Evolutionary conservation across 2,888 invertebrate species (phyloP).

Genomic region (Taphrorychus bicolor): DNA sequence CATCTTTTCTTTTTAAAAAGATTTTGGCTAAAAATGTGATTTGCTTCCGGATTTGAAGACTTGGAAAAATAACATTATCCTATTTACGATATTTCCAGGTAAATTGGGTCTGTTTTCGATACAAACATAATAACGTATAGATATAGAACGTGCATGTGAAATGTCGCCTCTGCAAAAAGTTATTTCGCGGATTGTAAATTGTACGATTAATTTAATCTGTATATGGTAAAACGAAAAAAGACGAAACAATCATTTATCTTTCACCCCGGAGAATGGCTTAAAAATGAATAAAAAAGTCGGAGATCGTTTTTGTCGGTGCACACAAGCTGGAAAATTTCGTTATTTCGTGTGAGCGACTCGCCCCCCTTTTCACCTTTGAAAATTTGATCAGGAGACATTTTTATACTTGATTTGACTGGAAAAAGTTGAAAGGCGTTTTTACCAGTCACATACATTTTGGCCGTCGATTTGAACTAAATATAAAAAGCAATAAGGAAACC

Average conservation of each 20-base stretch:
- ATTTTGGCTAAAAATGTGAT: background rate
- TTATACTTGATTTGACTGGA: background rate
- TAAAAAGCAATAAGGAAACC: too few relatives aligned
- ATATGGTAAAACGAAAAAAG: too few relatives aligned
- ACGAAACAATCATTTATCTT: too few relatives aligned
- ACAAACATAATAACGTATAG: too few relatives aligned
- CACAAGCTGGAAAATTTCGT: background rate
- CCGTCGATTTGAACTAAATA: background rate
- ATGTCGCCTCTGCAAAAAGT: too few relatives aligned
- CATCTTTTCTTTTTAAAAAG: background rate
- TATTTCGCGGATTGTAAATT: too few relatives aligned
- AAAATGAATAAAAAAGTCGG: background rate
- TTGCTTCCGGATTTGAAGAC: background rate
- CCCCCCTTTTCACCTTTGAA: background rate
- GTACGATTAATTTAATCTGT: too few relatives aligned
- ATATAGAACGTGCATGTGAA: too few relatives aligned
- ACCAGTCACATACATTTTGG: background rate
- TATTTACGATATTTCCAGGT: background rate
- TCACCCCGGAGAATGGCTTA: background rate
- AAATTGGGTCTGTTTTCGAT: background rate
- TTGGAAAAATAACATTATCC: background rate
- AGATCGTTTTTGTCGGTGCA: background rate
- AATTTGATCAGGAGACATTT: background rate
- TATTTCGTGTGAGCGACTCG: background rate
- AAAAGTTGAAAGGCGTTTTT: background rate